These are phyloP conservation scores for Philonicus albiceps DNA, from an alignment of 2,888 invertebrate species.

Conservation along the genomic window DNA sequence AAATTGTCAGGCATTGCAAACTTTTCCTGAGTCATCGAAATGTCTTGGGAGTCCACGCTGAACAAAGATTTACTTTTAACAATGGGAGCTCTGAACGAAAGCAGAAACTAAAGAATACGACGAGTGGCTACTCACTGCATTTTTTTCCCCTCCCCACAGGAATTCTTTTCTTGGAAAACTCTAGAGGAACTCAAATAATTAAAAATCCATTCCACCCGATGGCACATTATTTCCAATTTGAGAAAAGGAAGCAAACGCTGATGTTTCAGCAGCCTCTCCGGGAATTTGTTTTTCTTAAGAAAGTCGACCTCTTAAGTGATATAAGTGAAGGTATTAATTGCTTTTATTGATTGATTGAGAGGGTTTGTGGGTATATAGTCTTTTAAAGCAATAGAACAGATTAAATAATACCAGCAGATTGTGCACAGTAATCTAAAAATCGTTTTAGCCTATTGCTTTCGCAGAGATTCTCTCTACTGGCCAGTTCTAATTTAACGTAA, in stretches of 20 bases:
- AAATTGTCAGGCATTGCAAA: constrained; percentile 39
- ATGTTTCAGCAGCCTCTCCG: not conserved
- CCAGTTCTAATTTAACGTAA: constrained; percentile 6
- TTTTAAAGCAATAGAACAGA: constrained; percentile 5
- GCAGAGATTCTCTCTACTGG: not conserved
- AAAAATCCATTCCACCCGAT: constrained; percentile 46
- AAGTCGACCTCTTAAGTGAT: constrained; percentile 28
- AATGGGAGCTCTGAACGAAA: constrained; percentile 22
- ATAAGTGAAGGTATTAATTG: constrained; percentile 43
- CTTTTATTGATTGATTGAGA: constrained; percentile 43
- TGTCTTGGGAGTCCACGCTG: not conserved
- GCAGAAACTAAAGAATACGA: constrained; percentile 16
- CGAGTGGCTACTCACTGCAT: constrained; percentile 30
- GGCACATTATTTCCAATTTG: constrained; percentile 41
- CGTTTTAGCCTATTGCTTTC: not conserved
- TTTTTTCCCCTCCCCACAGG: constrained; percentile 39
- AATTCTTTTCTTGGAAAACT: constrained; percentile 36
- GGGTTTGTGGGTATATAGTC: constrained; percentile 30
- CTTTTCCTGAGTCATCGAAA: constrained; percentile 31
- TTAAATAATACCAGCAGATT: constrained; percentile 24
- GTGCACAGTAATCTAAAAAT: not conserved
- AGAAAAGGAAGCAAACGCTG: not conserved
- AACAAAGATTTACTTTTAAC: constrained; percentile 35
- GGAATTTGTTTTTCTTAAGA: constrained; percentile 28
- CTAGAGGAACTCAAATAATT: constrained; percentile 44